Evolutionary conservation across 2,797 vertebrate genomes (phyloP).

Genomic region (Centropyge bicolor): DNA sequence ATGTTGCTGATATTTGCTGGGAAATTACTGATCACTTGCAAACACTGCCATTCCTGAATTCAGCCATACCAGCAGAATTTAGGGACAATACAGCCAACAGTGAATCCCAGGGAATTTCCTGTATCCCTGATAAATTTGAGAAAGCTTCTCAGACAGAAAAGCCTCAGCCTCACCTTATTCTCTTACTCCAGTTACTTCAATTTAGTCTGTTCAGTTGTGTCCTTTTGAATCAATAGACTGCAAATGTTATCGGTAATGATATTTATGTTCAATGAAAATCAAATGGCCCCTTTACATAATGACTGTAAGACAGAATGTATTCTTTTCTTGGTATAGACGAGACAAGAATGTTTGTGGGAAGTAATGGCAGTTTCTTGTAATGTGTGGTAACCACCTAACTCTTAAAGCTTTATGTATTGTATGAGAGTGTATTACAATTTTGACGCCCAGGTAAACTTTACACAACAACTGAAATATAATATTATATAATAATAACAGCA

Average conservation of each 20-base stretch:
- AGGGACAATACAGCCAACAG: not conserved
- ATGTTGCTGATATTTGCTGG: not conserved
- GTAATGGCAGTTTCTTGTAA: not conserved
- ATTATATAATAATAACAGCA: not conserved
- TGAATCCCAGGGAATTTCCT: not conserved
- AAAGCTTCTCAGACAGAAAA: not conserved
- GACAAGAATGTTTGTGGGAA: not conserved
- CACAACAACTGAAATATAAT: not conserved
- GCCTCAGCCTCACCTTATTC: not conserved
- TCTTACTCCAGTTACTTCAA: not conserved
- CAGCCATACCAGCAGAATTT: not conserved
- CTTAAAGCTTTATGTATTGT: not conserved
- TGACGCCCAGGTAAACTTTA: not conserved
- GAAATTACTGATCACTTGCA: too few species aligned
- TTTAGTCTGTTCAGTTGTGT: not conserved
- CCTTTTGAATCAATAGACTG: not conserved
- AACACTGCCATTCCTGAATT: not conserved
- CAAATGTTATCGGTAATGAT: not conserved
- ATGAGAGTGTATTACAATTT: not conserved
- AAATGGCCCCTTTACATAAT: not conserved
- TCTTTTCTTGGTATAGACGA: not conserved
- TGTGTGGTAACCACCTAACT: not conserved
- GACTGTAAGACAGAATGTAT: not conserved
- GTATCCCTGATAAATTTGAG: not conserved
- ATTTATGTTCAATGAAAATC: not conserved